These are phyloP conservation scores for Chlorodrepanis virens DNA, from an alignment of 2,113 vertebrate genomes.

Conservation along the genomic window DNA sequence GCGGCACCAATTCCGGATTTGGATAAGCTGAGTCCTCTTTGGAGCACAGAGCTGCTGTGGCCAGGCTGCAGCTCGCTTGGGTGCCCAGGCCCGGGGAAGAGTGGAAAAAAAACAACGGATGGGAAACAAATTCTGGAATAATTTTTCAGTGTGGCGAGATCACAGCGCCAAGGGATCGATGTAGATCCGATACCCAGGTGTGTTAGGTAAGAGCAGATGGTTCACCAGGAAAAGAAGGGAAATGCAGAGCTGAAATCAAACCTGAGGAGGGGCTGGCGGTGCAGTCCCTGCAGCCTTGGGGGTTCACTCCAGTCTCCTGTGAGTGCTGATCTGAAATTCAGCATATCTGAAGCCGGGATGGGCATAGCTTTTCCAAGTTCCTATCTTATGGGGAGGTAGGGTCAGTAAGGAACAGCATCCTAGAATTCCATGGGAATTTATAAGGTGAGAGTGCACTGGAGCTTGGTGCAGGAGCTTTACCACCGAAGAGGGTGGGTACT, in stretches of 20 bases:
- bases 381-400: background rate
- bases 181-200: background rate
- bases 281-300: background rate
- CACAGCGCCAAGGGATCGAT: background rate
- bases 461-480: background rate
- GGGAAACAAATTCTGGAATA: background rate
- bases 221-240: background rate
- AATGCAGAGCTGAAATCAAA: background rate
- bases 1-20: background rate
- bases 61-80: background rate
- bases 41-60: background rate
- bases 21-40: background rate
- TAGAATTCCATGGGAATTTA: accelerated
- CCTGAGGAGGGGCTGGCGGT: background rate
- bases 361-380: background rate
- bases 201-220: background rate
- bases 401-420: background rate
- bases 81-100: background rate
- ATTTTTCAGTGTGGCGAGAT: background rate
- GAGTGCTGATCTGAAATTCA: background rate
- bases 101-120: background rate
- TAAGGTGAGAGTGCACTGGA: background rate
- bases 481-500: accelerated
- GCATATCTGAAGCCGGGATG: accelerated
- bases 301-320: background rate